Percentiles rank a stretch among this genome's conserved stretches.
phyloP scores from a whole-genome alignment of 1,140 invertebrate genomes.

The Apis dorsata region DNA sequence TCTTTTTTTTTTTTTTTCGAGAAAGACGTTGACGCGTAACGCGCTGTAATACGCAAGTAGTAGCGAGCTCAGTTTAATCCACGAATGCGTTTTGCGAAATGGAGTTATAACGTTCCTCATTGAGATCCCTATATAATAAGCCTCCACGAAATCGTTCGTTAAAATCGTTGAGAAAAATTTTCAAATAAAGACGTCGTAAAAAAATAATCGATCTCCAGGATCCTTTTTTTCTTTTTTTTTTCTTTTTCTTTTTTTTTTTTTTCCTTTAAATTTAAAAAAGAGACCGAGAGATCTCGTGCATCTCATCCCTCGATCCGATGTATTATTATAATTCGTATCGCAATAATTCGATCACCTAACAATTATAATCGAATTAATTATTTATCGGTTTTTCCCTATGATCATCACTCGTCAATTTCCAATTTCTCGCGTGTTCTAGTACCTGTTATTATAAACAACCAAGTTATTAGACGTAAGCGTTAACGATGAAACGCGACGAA shows the following conservation, averaged over 20 bases:
- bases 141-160: no score
- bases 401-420: neutral
- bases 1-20: neutral
- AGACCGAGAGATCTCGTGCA: no score
- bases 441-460: neutral
- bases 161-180: neutral
- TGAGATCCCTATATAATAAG: neutral
- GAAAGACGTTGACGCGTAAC: constrained; percentile 52
- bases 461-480: neutral
- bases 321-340: no score
- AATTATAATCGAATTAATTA: no score
- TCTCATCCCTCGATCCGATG: no score
- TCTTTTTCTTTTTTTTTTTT: no score
- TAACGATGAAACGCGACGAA: neutral
- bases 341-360: neutral
- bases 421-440: neutral
- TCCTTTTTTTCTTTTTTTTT: no score
- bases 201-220: constrained; percentile 25
- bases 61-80: constrained; percentile 31
- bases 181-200: constrained; percentile 15
- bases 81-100: constrained; percentile 34
- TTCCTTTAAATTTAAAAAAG: no score
- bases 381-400: no score
- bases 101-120: neutral
- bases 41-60: neutral